Evolutionary conservation across 2,113 vertebrate species (phyloP).

Genomic region (Etia nguti): DNA sequence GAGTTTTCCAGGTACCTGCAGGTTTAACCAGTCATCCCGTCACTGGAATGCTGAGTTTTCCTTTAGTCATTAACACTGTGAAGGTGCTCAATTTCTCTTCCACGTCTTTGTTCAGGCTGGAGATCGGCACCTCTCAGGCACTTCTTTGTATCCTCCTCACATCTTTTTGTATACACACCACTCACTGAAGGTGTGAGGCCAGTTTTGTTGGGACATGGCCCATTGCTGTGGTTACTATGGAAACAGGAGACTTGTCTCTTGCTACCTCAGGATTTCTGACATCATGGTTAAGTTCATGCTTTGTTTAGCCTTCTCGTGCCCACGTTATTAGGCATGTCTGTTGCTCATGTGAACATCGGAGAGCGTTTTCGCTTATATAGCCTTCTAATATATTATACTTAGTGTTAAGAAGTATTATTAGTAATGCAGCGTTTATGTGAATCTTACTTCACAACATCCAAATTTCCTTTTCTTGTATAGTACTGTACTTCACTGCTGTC

Average conservation of each 20-base stretch:
- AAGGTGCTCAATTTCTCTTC: background rate
- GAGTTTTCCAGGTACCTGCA: conserved; percentile 20
- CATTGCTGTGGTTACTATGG: conserved; percentile 53
- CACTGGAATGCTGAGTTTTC: conserved; percentile 48
- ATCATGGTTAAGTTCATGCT: conserved; percentile 3
- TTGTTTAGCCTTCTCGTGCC: background rate
- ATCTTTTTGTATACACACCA: conserved; percentile 35
- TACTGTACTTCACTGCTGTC: background rate
- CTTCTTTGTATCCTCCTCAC: conserved; percentile 17
- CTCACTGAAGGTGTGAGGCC: conserved; percentile 30
- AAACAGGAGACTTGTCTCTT: conserved; percentile 50
- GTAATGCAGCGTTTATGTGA: background rate
- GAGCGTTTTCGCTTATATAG: background rate
- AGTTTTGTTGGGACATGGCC: conserved; percentile 22
- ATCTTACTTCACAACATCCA: background rate
- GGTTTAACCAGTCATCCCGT: conserved; percentile 39
- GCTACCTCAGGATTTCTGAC: conserved; percentile 26
- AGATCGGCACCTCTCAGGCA: background rate
- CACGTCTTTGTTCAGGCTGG: background rate
- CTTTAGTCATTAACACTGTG: background rate
- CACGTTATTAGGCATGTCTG: background rate
- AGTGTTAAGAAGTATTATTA: background rate
- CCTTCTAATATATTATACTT: background rate
- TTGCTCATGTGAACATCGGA: background rate
- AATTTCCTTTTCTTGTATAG: background rate